Evolutionary conservation across 1,140 invertebrate species (phyloP).

Genomic region (Archegozetes longisetosus): DNA sequence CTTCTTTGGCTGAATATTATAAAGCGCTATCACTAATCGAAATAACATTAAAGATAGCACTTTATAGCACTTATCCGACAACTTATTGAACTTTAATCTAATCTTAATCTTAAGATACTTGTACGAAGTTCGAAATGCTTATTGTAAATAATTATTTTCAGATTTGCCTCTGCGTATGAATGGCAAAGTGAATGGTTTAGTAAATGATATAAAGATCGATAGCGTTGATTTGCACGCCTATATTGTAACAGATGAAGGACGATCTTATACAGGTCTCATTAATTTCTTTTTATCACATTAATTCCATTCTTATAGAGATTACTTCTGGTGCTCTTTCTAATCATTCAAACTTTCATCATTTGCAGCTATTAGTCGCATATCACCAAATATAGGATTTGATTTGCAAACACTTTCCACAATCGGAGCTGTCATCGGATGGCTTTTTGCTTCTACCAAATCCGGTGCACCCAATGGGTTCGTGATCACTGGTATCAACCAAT

Average conservation of each 20-base stretch:
- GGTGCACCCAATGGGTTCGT: constrained; percentile 68
- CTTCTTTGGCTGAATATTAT: too few relatives aligned
- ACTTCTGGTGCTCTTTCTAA: too few relatives aligned
- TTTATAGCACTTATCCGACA: too few relatives aligned
- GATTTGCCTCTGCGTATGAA: constrained; percentile 63
- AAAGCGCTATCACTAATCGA: too few relatives aligned
- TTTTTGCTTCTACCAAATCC: constrained; percentile 64
- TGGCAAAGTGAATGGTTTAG: constrained; percentile 56
- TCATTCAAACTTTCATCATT: too few relatives aligned
- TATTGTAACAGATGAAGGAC: constrained; percentile 67
- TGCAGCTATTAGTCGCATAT: constrained; percentile 67
- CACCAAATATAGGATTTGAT: constrained; percentile 46
- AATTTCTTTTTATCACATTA: neutral
- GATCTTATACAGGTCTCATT: constrained; percentile 44
- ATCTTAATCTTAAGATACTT: too few relatives aligned
- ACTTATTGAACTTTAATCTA: too few relatives aligned
- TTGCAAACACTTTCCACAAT: constrained; percentile 61
- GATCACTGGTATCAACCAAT: too few relatives aligned
- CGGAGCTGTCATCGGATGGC: constrained; percentile 67
- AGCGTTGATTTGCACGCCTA: constrained; percentile 79
- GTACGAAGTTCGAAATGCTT: too few relatives aligned
- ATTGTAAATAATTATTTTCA: constrained; percentile 31
- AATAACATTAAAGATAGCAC: too few relatives aligned
- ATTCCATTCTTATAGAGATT: neutral
- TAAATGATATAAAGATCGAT: constrained; percentile 56